Percentiles rank a stretch among this genome's conserved stretches.
Conservation (phyloP, 2,113 vertebrate species). For the Procapra przewalskii region DNA sequence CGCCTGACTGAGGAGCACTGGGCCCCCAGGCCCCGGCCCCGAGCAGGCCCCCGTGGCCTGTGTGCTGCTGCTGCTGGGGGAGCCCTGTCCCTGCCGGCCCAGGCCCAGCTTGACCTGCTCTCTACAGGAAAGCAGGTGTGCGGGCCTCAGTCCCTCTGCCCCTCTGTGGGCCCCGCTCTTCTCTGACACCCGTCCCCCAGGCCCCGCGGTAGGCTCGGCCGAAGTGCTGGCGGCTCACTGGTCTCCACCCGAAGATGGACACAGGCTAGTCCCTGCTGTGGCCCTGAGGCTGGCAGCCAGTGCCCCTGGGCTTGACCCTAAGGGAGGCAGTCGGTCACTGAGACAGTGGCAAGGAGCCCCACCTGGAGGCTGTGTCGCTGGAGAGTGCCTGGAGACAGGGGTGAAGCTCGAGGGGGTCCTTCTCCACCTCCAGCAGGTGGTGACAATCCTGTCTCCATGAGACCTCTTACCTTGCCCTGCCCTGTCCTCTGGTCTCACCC, state of each 20-base stretch:
- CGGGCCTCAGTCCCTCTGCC: not conserved
- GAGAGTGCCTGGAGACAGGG: not conserved
- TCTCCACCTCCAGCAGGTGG: fast-evolving
- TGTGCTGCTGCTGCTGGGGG: fast-evolving
- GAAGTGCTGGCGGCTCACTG: not conserved
- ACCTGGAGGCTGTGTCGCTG: fast-evolving
- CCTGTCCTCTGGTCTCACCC: fast-evolving
- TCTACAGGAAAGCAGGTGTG: not conserved
- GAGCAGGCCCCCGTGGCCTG: fast-evolving
- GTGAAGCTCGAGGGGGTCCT: fast-evolving
- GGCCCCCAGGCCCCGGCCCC: fast-evolving
- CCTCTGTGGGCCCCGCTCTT: not conserved
- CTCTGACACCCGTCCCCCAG: fast-evolving
- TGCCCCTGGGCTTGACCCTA: not conserved
- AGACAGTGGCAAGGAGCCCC: not conserved
- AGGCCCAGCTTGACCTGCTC: not conserved
- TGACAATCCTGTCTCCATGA: fast-evolving
- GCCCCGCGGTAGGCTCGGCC: fast-evolving
- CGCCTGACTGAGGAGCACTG: fast-evolving
- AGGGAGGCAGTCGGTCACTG: not conserved
- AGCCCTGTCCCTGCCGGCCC: not conserved
- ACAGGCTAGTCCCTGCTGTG: fast-evolving
- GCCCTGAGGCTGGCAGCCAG: not conserved
- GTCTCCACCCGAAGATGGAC: not conserved
- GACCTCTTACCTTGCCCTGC: not conserved